Evolutionary conservation across 2,888 invertebrate species (phyloP), one percentile per base, ranked within the genome.

Genomic region (Epirrita christyi): DNA sequence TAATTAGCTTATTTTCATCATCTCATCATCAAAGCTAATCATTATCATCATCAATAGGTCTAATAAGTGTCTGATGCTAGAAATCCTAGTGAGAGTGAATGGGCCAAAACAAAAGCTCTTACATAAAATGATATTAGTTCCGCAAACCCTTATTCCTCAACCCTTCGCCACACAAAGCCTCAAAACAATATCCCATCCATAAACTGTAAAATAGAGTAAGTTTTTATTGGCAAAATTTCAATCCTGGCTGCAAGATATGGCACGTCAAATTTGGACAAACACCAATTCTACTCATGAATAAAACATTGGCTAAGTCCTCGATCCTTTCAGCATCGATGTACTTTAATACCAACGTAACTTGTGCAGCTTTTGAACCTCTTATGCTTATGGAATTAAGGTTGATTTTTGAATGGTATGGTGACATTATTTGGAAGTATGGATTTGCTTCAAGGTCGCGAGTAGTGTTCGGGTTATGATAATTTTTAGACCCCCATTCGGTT

Each of bases 231-330:
- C 73, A 71, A 73, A 76, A 75, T 80, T 80, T 80, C 81, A 81
- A 81, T 80, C 74, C 70, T 60, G 63, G 59, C 67, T 71, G 75
- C 78, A 78, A 81, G 75, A 79, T 78, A 80, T 75, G 74, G 73
- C 75, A 80, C 83, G 85, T 85, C 83, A 86, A 84, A 85, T 86
- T 86, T 85, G 83, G 84, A 86, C 86, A 85, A 85, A 86, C 85
- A 85, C 80, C 81, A 80, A 80, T 81, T 84, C 80, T 66, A 65
- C 62, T 71, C 70, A 83, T 87, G 87, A 86, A 87, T 86, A 86
- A 86, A 76, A 80, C 84, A 86, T 87, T 59, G 67, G 63, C 60
- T 61, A 65, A 65, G 64, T 65, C 65, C 61, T 69, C 74, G 75
- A 78, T 75, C 80, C 77, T 73, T 75, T 76, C 73, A 73, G 71